Percentiles rank a stretch among this genome's conserved stretches.
These are phyloP conservation scores for Arenaria interpres DNA, from an alignment of 2,113 vertebrate genomes.

Conservation along the genomic window DNA sequence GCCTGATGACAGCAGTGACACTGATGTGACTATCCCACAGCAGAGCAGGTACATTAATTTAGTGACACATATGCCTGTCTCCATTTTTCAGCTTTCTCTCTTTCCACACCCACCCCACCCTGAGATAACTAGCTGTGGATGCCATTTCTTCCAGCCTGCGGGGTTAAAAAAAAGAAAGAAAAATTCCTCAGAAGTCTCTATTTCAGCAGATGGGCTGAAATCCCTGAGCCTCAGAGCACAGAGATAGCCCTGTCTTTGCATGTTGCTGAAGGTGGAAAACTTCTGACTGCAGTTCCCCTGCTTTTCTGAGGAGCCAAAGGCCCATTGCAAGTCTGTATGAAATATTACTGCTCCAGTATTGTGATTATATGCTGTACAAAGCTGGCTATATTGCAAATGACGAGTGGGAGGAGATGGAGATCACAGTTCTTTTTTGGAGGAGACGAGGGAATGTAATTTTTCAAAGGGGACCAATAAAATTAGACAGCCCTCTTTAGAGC, in stretches of 20 bases:
- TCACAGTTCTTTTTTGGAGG: conserved; percentile 25
- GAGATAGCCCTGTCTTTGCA: neutral
- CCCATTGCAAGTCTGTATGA: neutral
- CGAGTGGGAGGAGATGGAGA: conserved; percentile 1
- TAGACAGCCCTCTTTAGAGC: neutral
- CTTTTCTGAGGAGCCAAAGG: neutral
- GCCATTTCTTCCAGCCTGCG: neutral
- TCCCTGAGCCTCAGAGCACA: neutral
- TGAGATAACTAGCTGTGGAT: neutral
- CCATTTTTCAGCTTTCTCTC: neutral
- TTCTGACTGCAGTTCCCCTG: neutral
- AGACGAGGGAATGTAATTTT: conserved; percentile 46
- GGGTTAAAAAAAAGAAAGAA: neutral
- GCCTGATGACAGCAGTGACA: conserved; percentile 38
- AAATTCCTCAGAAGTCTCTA: neutral
- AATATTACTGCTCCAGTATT: neutral
- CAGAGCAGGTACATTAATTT: conserved; percentile 45
- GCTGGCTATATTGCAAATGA: neutral
- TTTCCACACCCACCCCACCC: neutral
- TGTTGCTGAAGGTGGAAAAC: neutral
- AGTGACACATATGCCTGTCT: conserved; percentile 11
- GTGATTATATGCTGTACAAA: conserved; percentile 30
- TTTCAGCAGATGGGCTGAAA: conserved; percentile 21
- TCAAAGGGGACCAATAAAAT: conserved; percentile 51
- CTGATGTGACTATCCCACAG: conserved; percentile 33